These are phyloP conservation scores for Tragopan temminckii DNA, from an alignment of 2,797 vertebrate species.

Conservation along the genomic window DNA sequence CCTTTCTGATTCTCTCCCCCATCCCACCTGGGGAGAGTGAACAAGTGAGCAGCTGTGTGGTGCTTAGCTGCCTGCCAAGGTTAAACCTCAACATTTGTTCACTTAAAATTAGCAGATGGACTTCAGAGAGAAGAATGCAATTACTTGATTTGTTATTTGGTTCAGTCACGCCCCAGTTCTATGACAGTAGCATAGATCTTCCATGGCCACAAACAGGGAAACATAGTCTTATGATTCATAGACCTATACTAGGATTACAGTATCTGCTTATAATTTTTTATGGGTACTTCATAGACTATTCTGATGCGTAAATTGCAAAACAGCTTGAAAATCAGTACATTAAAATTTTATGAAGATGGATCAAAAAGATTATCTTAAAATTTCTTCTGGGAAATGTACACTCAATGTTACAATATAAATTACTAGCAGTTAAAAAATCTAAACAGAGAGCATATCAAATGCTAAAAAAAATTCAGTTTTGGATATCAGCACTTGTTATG, in stretches of 20 bases:
- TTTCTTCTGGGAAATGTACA: conserved; percentile 44
- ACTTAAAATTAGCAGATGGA: conserved; percentile 1
- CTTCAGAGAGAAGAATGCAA: neutral
- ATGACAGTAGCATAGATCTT: neutral
- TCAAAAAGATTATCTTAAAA: conserved; percentile 66
- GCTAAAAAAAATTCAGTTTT: neutral
- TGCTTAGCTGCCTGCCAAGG: neutral
- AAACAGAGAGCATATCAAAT: conserved; percentile 30
- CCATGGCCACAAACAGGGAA: neutral
- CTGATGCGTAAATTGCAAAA: conserved; percentile 34
- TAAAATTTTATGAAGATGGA: conserved; percentile 69
- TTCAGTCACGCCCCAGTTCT: neutral
- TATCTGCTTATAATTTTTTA: conserved; percentile 13
- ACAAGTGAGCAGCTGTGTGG: neutral
- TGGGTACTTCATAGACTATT: conserved; percentile 28
- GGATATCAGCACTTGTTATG: neutral
- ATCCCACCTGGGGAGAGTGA: neutral
- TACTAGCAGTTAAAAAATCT: conserved; percentile 36
- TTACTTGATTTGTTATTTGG: neutral
- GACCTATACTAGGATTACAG: neutral
- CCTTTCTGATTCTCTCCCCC: neutral
- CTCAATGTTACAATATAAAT: conserved; percentile 50
- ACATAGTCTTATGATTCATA: neutral
- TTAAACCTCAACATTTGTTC: neutral
- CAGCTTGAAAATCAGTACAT: conserved; percentile 44